A percentile compares a stretch with the other conserved stretches of the same genome.
Conservation (phyloP, 2,113 vertebrate genomes). For the Mola mola region DNA sequence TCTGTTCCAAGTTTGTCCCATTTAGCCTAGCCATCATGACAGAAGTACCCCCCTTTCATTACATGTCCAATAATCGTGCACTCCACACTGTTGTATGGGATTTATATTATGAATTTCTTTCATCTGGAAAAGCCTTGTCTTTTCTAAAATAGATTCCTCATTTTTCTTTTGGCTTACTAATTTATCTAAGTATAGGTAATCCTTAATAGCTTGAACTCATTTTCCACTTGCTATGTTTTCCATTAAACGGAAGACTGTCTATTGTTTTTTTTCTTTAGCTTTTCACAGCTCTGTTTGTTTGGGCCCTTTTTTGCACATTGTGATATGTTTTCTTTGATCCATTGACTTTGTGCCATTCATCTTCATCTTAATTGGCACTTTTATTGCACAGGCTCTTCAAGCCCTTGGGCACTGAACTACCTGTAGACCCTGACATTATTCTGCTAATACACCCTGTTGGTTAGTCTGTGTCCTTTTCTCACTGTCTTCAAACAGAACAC, state of each 20-base stretch:
- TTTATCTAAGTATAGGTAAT: conserved; percentile 22
- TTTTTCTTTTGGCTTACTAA: conserved; percentile 33
- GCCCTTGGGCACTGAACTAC: conserved; percentile 65
- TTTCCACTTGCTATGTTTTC: conserved; percentile 23
- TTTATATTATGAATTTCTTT: conserved; percentile 39
- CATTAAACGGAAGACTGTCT: conserved; percentile 8
- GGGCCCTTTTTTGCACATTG: conserved; percentile 46
- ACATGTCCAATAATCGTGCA: conserved; percentile 49
- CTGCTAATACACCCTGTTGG: conserved; percentile 55
- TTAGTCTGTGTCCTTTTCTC: conserved; percentile 54
- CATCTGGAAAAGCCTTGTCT: conserved; percentile 23
- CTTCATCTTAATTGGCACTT: conserved; percentile 69
- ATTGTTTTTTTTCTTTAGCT: conserved; percentile 37
- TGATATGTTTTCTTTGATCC: conserved; percentile 66
- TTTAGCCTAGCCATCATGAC: conserved; percentile 69
- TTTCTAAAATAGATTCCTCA: conserved; percentile 32
- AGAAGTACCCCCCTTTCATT: conserved; percentile 32
- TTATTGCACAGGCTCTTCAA: conserved; percentile 61
- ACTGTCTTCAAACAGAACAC: conserved; percentile 30
- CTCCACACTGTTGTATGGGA: conserved; percentile 47
- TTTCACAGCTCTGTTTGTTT: conserved; percentile 32
- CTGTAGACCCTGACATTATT: conserved; percentile 69
- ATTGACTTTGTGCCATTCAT: conserved; percentile 67
- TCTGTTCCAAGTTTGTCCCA: conserved; percentile 76
- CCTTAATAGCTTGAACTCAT: conserved; percentile 11